These are phyloP conservation scores for Aricia agestis DNA, from an alignment of 1,140 invertebrate genomes.

Conservation along the genomic window DNA sequence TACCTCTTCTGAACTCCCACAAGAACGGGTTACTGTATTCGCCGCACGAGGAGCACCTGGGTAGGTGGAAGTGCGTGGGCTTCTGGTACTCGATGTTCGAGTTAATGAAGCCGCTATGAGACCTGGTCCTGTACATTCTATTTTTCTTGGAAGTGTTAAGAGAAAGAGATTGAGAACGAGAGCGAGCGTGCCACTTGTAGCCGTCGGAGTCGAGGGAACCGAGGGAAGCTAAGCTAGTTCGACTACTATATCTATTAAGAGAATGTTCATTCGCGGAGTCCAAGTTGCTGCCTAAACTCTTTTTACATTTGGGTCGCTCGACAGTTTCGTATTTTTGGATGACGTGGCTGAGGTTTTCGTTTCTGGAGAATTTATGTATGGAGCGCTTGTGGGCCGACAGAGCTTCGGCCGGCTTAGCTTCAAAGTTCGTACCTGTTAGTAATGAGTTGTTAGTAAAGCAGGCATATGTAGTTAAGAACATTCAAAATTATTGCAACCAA, in stretches of 20 bases:
- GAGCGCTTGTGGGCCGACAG: conserved; percentile 44
- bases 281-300: conserved; percentile 40
- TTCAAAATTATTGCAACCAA: neutral
- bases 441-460: conserved; percentile 27
- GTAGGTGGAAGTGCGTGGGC: conserved; percentile 64
- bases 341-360: conserved; percentile 43
- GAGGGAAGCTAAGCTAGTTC: conserved; percentile 53
- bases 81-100: conserved; percentile 57
- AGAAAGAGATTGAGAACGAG: conserved; percentile 50
- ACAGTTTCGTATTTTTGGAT: conserved; percentile 43
- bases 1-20: conserved; percentile 35
- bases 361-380: conserved; percentile 51
- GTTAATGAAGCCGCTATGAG: conserved; percentile 66
- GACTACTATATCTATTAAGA: conserved; percentile 38
- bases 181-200: conserved; percentile 42
- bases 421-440: conserved; percentile 41
- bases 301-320: conserved; percentile 54
- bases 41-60: conserved; percentile 50
- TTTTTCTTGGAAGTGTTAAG: conserved; percentile 26
- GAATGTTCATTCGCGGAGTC: conserved; percentile 27
- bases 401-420: conserved; percentile 38
- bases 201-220: conserved; percentile 58
- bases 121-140: conserved; percentile 57
- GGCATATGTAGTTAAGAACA: neutral
- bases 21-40: conserved; percentile 40